Base-by-base conservation (phyloP, 2,888 invertebrate genomes). In the Xanthia togata region DNA sequence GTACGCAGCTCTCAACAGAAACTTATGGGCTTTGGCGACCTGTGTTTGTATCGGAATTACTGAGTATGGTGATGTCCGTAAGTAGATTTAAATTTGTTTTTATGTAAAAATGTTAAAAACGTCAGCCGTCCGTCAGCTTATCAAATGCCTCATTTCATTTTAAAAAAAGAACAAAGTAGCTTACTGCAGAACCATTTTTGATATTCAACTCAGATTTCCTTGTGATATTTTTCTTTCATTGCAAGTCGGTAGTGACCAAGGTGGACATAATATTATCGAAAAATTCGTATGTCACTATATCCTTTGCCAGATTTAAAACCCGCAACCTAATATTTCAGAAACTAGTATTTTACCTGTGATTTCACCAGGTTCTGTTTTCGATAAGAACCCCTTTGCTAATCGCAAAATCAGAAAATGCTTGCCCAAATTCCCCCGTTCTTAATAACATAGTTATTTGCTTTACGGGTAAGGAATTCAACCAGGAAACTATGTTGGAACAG, bases 1-100 rank as follows among this genome's bases (percentile, higher is more conserved):
- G 3, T 85, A 85, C 38, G 84, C 80, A 0, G 69, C 81, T 0
- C 44, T 87, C 1, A 85, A 87, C 55, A 84, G 71, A 73, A 84
- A 76, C n/a, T 57, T 87, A 12, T 85, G 87, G 87, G 75, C 87
- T n/a, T 11, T 85, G 0, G 68, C 84, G 0, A 73, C 75, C 11
- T 84, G 84, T 44, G 9, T 50, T 14, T 75, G 62, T 44, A 85
- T 85, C 17, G 68, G 26, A 0, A 78, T 85, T 14, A 41, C 70
- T 1, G 84, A 81, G 2, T 85, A 85, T n/a, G 85, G 85, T 0
- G 81, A 87, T 38, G 60, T 84, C 2, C 72, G 85, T 85, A 76
- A 81, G 87, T 85, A 59, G 1, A 17, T 3, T 55, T 23, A 1
- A 0, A 26, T 44, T 59, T 26, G 0, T 9, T 59, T 59, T 17